Evolutionary conservation across 2,888 invertebrate species (phyloP), one percentile per base, ranked within the genome.

Genomic region (Sarcophaga variegata): DNA sequence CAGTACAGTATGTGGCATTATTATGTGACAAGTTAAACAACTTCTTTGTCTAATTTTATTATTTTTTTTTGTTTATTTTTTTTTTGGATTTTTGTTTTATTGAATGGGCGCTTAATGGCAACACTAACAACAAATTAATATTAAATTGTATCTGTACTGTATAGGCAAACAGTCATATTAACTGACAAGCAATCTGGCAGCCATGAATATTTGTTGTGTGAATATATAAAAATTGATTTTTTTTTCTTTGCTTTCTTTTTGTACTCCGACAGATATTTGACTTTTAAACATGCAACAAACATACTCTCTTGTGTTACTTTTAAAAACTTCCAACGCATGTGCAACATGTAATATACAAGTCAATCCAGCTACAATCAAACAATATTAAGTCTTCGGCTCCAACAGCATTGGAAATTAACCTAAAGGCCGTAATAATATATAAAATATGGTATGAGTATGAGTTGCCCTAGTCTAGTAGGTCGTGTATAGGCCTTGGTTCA

Each of bases 81-180:
- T 49, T 49, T 64, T n/a, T n/a, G n/a, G 62, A 71, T 22, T 37
- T 69, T 77, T 82, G 77, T 77, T 64, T 76, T 64, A 17, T 17
- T 67, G 47, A 75, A 82, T 86, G 82, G 82, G 82, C 85, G 85
- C 78, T 74, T 70, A 82, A 77, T 54, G 49, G 37, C 64, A 74
- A 64, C 76, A 66, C 12, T n/a, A 77, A 67, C 22, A 67, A 59
- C 45, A 45, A 22, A 72, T 60, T 67, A 25, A 54, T 54, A 22
- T 22, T 71, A 47, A 66, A 60, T 71, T 6, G 37, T 76, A 59
- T 59, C 66, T 59, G 62, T 59, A 64, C 37, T 66, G 37, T 60
- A 11, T 60, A 59, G n/a, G 0, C n/a, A 49, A 20, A 45, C 47
- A 62, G 47, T 27, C 59, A 67, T 66, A 71, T 79, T 64, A 20